These are phyloP conservation scores for Lasioglossum calceatum DNA, from an alignment of 2,888 invertebrate genomes.

Conservation along the genomic window DNA sequence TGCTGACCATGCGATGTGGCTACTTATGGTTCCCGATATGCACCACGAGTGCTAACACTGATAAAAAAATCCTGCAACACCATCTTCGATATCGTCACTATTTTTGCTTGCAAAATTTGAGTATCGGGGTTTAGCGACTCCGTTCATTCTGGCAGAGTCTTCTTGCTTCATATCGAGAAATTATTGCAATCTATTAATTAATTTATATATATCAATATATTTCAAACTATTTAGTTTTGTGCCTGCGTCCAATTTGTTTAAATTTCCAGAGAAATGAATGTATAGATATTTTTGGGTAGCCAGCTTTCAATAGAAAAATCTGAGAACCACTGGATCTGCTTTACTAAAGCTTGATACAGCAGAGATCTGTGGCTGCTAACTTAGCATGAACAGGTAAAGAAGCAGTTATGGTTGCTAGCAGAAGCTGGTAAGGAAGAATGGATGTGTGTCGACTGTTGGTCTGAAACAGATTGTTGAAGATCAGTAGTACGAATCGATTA, in stretches of 20 bases:
- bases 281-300: neutral
- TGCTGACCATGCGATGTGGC: constrained; percentile 75
- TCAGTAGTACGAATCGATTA: neutral
- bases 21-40: constrained; percentile 63
- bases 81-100: constrained; percentile 31
- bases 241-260: neutral
- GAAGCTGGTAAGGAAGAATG: neutral
- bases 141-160: neutral
- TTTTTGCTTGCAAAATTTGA: constrained; percentile 39
- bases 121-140: neutral
- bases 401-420: neutral
- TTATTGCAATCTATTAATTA: neutral
- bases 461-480: neutral
- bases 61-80: constrained; percentile 50
- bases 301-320: neutral
- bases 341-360: constrained; percentile 13
- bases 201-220: neutral
- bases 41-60: constrained; percentile 50
- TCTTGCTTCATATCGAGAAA: neutral
- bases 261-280: neutral
- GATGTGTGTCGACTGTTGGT: neutral
- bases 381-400: neutral
- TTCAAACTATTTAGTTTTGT: neutral
- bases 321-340: constrained; percentile 35
- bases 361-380: constrained; percentile 20